Conservation (phyloP, 2,113 vertebrate species). For the Corapipo altera region DNA sequence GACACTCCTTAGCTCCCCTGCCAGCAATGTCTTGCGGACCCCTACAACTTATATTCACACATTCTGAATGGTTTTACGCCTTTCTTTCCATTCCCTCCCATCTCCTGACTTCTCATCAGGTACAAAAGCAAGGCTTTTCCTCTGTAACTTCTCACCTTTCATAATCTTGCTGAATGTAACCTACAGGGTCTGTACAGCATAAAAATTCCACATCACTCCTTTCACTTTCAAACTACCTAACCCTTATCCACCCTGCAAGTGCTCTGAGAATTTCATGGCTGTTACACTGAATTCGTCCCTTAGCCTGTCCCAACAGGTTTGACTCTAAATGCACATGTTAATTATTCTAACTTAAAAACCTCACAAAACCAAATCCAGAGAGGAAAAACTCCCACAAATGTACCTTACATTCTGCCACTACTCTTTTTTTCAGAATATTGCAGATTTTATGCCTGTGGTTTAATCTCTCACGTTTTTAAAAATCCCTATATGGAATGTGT, state of each 20-base stretch:
- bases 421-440: background rate
- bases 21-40: background rate
- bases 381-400: background rate
- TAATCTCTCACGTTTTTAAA: background rate
- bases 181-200: background rate
- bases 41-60: background rate
- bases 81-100: background rate
- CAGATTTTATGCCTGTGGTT: slow-evolving; percentile 1
- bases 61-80: background rate
- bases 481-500: background rate
- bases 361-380: background rate
- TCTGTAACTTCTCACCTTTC: slow-evolving; percentile 9
- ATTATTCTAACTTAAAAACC: background rate
- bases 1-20: background rate
- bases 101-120: background rate
- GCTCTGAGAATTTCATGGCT: background rate
- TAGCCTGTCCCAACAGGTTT: background rate
- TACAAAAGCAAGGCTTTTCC: background rate
- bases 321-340: background rate
- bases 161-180: background rate
- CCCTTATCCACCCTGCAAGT: background rate
- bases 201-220: background rate
- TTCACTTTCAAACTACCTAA: background rate
- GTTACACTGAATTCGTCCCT: background rate
- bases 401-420: background rate